phyloP scores from a whole-genome alignment of 2,113 vertebrate genomes.

The Nothocercus julius region DNA sequence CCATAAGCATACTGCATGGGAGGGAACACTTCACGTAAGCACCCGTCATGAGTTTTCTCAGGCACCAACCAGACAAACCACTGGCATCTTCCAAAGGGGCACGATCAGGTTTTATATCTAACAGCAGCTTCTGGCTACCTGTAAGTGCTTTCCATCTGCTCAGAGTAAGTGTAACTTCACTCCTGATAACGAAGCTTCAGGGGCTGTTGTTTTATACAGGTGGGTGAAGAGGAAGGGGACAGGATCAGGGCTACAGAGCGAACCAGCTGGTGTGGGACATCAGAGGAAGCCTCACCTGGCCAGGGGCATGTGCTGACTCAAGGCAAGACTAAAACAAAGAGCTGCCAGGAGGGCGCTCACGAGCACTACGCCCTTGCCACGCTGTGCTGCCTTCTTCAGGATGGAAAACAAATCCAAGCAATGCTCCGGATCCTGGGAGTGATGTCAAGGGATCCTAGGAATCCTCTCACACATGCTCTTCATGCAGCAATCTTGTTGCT shows the following conservation, averaged over 20 bases:
- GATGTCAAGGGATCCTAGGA: accelerated
- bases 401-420: neutral
- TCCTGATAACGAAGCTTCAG: neutral
- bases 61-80: neutral
- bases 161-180: accelerated
- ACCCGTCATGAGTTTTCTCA: neutral
- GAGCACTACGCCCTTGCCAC: neutral
- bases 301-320: neutral
- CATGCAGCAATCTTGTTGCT: neutral
- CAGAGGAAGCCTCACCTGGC: neutral
- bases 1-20: neutral
- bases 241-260: neutral
- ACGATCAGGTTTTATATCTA: neutral
- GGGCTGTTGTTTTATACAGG: neutral
- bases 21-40: neutral
- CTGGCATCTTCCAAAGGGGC: neutral
- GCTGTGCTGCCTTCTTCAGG: neutral
- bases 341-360: neutral
- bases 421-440: neutral
- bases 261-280: neutral
- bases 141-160: neutral
- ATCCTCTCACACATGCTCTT: neutral
- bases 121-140: neutral
- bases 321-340: neutral
- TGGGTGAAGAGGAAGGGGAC: neutral